Evolutionary conservation across 2,888 invertebrate genomes (phyloP), one percentile per base, ranked within the genome.

Genomic region (Altica lythri): DNA sequence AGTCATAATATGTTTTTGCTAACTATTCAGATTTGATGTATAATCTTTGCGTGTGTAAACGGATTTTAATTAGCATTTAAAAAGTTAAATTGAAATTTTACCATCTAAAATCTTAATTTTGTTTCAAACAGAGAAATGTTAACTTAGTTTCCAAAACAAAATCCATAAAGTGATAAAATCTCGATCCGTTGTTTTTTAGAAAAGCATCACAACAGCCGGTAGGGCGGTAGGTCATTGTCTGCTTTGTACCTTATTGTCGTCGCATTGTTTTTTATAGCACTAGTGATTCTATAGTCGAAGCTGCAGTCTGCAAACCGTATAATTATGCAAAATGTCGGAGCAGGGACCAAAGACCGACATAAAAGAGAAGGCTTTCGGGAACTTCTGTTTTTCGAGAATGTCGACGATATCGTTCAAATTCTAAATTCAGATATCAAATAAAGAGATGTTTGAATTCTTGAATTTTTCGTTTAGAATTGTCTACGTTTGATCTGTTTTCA

Each of bases 261-360:
- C 13, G 40, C 25, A 40, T 40, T 40, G 40, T 40, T 40, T 40
- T 38, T 38, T 40, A 25, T 12, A 25, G 10, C 22, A 13, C 10
- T 12, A 13, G 22, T 40, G 40, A 22, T 40, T 19, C 14, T 22
- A 25, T 40, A 25, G 22, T 9, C 22, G 10, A 22, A 40, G 40
- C 22, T 40, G 19, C 40, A 40, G 40, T 40, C 40, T 40, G 40
- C 40, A 40, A 40, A 40, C 40, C 25, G 40, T 40, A 40, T 40
- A 40, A 40, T 40, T 40, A 40, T 40, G 40, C 40, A 40, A 40
- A 40, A 40, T 40, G 40, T 40, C 40, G 40, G 40, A 40, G 40
- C 22, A 40, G 14, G 22, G 40, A 40, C 40, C 40, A 40, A 40
- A 25, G 40, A 40, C 40, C 40, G 40, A 40, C 40, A 40, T 40